Evolutionary conservation across 2,113 vertebrate genomes (phyloP), one percentile per base, ranked within the genome.

Genomic region (Petroica traversi): DNA sequence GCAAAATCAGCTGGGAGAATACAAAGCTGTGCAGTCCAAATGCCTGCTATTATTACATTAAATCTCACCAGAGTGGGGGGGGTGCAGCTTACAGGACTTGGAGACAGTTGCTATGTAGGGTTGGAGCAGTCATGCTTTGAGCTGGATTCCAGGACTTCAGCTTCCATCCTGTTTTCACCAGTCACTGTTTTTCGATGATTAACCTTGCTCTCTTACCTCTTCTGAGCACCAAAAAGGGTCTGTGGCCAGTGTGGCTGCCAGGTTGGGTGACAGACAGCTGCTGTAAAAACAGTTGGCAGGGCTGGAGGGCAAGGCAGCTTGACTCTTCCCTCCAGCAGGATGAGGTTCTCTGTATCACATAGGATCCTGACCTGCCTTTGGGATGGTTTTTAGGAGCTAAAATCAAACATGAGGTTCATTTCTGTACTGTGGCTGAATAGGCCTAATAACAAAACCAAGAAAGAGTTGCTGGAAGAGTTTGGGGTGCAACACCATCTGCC

Each of bases 81-180:
- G 76, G 57, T 11, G 40, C n/a, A 91, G 75, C 69, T 75, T 36
- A 16, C 48, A 33, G 34, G 51, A 61, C 92, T 29, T 97, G 38
- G 93, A 95, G 76, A 93, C 94, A 54, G 93, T 93, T 97, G 92
- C 94, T 94, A 89, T 77, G 93, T 85, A 43, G 36, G 25, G 23
- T 41, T 79, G 66, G 75, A 96, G 57, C 55, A 45, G 58, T 45
- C 49, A 18, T 46, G 66, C 49, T 82, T 86, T 57, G 82, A 69
- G 52, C 69, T 85, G 79, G 62, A 48, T 95, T 94, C 80, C 79
- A 77, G 61, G 59, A 76, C 52, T 59, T 76, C 52, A 77, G 68
- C 67, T 88, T 36, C 51, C 36, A 48, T 55, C 40, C 45, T 64
- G 31, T 12, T 94, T 82, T 54, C 59, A 43, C 54, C 41, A 19